These are phyloP conservation scores for Drosophila rhopaloa DNA, from an alignment of 1,140 invertebrate species.

Conservation along the genomic window DNA sequence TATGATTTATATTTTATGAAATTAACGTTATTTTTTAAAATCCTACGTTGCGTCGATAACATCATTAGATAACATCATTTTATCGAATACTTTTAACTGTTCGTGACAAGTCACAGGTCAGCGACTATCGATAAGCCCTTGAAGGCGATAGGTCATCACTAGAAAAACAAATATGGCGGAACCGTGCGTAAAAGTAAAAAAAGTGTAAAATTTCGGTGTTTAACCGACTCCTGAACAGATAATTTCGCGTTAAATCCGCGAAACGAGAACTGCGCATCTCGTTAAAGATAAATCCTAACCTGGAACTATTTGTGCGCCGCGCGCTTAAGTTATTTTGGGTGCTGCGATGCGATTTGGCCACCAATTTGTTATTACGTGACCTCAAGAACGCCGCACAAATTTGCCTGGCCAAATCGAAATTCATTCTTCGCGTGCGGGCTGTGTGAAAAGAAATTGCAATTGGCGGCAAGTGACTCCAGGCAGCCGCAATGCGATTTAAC, in stretches of 20 bases:
- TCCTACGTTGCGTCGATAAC: not conserved
- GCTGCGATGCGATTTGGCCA: conserved; percentile 55
- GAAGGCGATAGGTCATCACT: conserved; percentile 23
- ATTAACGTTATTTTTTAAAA: conserved; percentile 1
- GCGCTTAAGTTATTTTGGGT: not conserved
- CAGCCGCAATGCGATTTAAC: conserved; percentile 28
- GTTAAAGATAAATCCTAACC: not conserved
- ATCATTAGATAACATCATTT: not conserved
- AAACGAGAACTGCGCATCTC: not conserved
- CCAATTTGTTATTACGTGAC: conserved; percentile 60
- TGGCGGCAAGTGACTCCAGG: conserved; percentile 2
- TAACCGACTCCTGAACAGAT: conserved; percentile 8
- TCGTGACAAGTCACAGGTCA: not conserved
- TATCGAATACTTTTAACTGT: not conserved
- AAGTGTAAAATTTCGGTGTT: conserved; percentile 38
- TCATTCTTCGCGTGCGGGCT: not conserved
- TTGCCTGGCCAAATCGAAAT: conserved; percentile 24
- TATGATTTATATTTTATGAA: no score
- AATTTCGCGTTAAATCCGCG: conserved; percentile 16
- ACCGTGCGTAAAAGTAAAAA: conserved; percentile 52
- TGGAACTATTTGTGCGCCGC: not conserved
- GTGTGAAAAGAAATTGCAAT: not conserved
- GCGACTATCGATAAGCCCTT: not conserved
- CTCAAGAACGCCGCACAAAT: conserved; percentile 44
- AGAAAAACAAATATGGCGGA: conserved; percentile 76